phyloP scores from a whole-genome alignment of 2,888 invertebrate species.

The Portevinia maculata region DNA sequence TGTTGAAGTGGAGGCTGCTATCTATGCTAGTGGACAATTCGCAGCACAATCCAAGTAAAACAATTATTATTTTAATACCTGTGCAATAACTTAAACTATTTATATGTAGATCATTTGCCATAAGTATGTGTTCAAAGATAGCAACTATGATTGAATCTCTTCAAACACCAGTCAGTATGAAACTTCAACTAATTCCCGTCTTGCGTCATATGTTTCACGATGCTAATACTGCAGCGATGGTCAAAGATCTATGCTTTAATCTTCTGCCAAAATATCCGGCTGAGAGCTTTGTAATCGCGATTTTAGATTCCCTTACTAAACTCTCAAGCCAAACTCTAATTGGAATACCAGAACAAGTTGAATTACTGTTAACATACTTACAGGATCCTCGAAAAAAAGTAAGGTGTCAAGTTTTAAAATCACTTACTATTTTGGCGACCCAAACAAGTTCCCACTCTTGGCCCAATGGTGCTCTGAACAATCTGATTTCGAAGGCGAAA shows the following conservation, averaged over 20 bases:
- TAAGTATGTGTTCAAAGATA: slow-evolving; percentile 97
- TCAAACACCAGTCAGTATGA: slow-evolving; percentile 95
- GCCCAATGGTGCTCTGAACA: slow-evolving; percentile 85
- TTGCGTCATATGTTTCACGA: slow-evolving; percentile 97
- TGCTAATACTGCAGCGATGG: slow-evolving; percentile 86
- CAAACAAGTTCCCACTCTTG: slow-evolving; percentile 90
- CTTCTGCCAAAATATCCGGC: slow-evolving; percentile 91
- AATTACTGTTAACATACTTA: slow-evolving; percentile 87
- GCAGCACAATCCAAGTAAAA: slow-evolving; percentile 95
- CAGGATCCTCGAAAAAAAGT: slow-evolving; percentile 89
- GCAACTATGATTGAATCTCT: slow-evolving; percentile 97
- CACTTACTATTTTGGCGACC: slow-evolving; percentile 87
- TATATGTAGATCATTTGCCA: slow-evolving; percentile 91
- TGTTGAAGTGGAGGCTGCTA: slow-evolving; percentile 97
- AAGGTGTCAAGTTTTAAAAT: slow-evolving; percentile 87
- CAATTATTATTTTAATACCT: not conserved
- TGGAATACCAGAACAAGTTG: slow-evolving; percentile 93
- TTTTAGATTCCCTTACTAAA: slow-evolving; percentile 93
- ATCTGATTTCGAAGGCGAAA: slow-evolving; percentile 80
- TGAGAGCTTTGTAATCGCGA: slow-evolving; percentile 91
- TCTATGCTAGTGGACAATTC: slow-evolving; percentile 96
- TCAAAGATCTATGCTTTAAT: slow-evolving; percentile 89
- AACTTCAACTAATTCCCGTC: slow-evolving; percentile 94
- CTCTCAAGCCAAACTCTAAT: slow-evolving; percentile 94
- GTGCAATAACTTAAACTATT: not conserved